Percentiles rank a stretch among this genome's conserved stretches.
phyloP scores from a whole-genome alignment of 2,797 vertebrate species.

The Sparidentex hasta region DNA sequence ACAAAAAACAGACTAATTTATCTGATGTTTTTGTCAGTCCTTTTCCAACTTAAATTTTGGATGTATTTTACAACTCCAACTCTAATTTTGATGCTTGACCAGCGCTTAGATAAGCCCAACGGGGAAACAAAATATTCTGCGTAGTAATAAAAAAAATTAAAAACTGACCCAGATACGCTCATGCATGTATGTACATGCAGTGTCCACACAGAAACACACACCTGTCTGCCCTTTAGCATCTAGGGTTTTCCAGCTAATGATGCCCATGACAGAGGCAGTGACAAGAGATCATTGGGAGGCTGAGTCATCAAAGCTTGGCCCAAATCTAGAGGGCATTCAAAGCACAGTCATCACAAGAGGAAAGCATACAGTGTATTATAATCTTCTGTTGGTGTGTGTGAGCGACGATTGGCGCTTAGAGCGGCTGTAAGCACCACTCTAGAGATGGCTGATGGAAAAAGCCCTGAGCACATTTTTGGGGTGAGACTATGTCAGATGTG shows the following conservation, averaged over 20 bases:
- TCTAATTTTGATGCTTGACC: not conserved
- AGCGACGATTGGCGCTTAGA: constrained; percentile 35
- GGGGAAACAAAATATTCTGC: constrained; percentile 18
- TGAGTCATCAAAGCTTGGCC: constrained; percentile 80
- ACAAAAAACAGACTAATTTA: not conserved
- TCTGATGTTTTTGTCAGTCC: not conserved
- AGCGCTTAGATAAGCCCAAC: too few species aligned
- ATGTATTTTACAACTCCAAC: not conserved
- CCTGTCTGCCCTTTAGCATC: constrained; percentile 56
- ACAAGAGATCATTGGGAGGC: constrained; percentile 74
- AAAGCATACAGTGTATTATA: constrained; percentile 51
- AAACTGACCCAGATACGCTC: not conserved
- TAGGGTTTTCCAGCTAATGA: constrained; percentile 63
- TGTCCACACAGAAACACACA: constrained; percentile 28
- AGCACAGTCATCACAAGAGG: constrained; percentile 65
- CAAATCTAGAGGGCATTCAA: constrained; percentile 78
- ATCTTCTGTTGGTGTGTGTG: constrained; percentile 45
- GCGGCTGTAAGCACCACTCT: constrained; percentile 23
- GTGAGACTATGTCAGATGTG: not conserved
- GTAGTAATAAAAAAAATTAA: not conserved
- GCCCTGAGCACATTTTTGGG: constrained; percentile 1
- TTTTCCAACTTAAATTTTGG: not conserved
- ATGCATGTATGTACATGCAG: not conserved
- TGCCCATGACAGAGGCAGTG: constrained; percentile 64
- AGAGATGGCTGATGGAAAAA: constrained; percentile 22